phyloP scores from a whole-genome alignment of 1,140 invertebrate genomes.

The Heterodera schachtii region DNA sequence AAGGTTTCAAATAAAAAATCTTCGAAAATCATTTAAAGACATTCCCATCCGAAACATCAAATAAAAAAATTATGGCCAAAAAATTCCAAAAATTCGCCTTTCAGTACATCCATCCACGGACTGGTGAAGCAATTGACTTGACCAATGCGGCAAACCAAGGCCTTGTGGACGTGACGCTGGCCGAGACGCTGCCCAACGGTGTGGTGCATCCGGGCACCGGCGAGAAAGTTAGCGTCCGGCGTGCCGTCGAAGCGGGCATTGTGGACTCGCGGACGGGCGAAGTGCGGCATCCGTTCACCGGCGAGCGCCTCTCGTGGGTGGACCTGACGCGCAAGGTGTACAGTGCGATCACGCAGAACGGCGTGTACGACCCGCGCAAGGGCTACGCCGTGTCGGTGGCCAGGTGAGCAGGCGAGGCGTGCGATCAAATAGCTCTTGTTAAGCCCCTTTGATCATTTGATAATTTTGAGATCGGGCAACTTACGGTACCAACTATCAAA shows the following conservation, averaged over 20 bases:
- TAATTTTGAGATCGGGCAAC: too few relatives aligned
- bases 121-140: constrained; percentile 56
- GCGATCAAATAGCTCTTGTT: not conserved
- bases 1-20: too few relatives aligned
- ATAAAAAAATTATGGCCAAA: too few relatives aligned
- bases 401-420: not conserved
- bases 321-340: constrained; percentile 63
- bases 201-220: constrained; percentile 65
- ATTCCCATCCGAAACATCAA: too few relatives aligned
- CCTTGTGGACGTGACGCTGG: constrained; percentile 64
- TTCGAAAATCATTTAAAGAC: too few relatives aligned
- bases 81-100: too few relatives aligned
- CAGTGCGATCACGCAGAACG: constrained; percentile 61
- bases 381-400: constrained; percentile 80
- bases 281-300: constrained; percentile 68
- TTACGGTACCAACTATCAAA: too few relatives aligned
- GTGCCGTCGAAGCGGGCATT: constrained; percentile 79
- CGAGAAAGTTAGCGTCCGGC: constrained; percentile 75
- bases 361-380: constrained; percentile 73
- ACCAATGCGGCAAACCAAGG: constrained; percentile 62
- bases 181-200: constrained; percentile 61
- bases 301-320: constrained; percentile 59
- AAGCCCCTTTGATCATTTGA: not conserved
- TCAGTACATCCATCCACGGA: constrained; percentile 55
- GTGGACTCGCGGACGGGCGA: constrained; percentile 84